Base-by-base conservation (phyloP, 2,797 vertebrate species). In the Hozukius guyotensis region DNA sequence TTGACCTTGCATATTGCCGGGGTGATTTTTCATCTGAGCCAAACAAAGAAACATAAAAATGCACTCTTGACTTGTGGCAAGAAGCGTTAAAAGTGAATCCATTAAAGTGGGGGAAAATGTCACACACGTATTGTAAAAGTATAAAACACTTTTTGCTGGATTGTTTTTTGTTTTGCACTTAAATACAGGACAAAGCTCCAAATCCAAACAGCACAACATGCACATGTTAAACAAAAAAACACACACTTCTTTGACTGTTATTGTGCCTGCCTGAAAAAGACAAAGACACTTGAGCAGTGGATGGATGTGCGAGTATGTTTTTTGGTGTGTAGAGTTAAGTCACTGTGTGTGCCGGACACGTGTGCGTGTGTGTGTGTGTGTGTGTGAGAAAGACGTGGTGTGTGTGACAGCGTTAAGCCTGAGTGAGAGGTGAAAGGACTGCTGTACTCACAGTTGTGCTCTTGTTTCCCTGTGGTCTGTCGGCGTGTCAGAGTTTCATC, bases 391-490 rank as follows among this genome's bases (percentile, higher is more conserved):
- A 70, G 66, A 72, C 69, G 56, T 68, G 63, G 85, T 85, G 83
- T 85, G 87, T 83, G 87, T 86, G 86, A 84, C 81, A 81, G 91
- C 67, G 85, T 89, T 86, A 90, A 91, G 88, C 86, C 78, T 87
- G 88, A 89, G 89, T 87, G 91, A 89, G 87, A 91, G 90, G 88
- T 87, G 92, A 91, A 92, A 89, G 87, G 89, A 90, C 78, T 62
- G 91, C 85, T 88, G 89, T 95, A 95, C 95, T 95, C 93, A 95
- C 95, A 91, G 91, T 90, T 91, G 89, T 90, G 88, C 87, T 94
- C 88, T 88, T 85, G 90, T 92, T 88, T 93, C 86, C 89, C 91
- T 93, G 89, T 85, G 89, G 91, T 94, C 93, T 90, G 88, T 84
- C 87, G 90, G 91, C 75, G 90, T 91, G 93, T 94, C 93, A 95